phyloP scores from a whole-genome alignment of 2,113 vertebrate species.

The Cynopterus brachyotis region DNA sequence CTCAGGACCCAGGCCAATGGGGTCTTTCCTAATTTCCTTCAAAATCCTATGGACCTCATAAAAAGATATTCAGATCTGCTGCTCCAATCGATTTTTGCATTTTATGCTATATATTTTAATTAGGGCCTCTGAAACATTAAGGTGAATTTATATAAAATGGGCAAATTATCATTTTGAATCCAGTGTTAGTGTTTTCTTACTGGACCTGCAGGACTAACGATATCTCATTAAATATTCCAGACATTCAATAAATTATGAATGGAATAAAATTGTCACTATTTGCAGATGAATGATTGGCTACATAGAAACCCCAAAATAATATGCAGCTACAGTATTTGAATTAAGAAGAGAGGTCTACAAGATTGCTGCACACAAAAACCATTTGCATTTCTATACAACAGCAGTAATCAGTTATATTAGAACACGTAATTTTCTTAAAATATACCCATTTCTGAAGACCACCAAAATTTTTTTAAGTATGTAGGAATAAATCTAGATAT shows the following conservation, averaged over 20 bases:
- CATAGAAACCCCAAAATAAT: not conserved
- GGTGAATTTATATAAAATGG: not conserved
- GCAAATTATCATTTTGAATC: not conserved
- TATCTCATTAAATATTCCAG: not conserved
- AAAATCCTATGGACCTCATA: not conserved
- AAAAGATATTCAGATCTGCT: not conserved
- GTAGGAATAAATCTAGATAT: not conserved
- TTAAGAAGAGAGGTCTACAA: not conserved
- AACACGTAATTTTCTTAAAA: not conserved
- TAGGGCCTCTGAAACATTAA: not conserved
- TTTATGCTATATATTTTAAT: not conserved
- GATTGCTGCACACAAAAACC: not conserved
- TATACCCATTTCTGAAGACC: not conserved
- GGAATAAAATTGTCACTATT: not conserved
- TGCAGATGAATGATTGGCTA: not conserved
- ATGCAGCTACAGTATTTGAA: not conserved
- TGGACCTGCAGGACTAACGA: not conserved
- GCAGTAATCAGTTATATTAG: not conserved
- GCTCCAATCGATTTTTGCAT: not conserved
- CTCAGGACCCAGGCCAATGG: not conserved
- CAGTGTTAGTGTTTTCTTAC: not conserved
- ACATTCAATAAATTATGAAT: not conserved
- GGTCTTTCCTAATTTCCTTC: not conserved
- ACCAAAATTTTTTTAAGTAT: not conserved
- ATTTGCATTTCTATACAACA: not conserved